phyloP scores from a whole-genome alignment of 2,888 invertebrate genomes.

The Hymenopus coronatus region DNA sequence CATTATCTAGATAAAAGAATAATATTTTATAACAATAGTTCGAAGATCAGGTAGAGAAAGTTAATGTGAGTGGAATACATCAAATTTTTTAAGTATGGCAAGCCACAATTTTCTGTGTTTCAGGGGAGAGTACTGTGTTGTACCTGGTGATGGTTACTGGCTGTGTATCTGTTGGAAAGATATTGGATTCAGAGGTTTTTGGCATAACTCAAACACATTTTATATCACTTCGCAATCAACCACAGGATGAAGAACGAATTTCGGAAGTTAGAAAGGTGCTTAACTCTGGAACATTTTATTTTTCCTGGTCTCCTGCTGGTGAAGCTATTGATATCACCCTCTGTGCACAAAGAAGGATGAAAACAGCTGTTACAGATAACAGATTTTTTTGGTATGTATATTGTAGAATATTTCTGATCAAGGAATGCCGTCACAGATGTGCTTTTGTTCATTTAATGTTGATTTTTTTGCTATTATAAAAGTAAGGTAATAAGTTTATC shows the following conservation, averaged over 20 bases:
- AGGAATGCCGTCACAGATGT: too few species aligned
- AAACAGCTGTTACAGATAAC: constrained; percentile 81
- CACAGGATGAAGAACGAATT: constrained; percentile 58
- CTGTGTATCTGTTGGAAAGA: constrained; percentile 94
- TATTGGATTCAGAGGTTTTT: constrained; percentile 92
- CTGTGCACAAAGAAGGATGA: constrained; percentile 85
- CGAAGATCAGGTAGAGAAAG: too few species aligned
- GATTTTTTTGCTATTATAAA: too few species aligned
- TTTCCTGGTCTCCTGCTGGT: constrained; percentile 71
- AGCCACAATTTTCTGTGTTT: constrained; percentile 22
- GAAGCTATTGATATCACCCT: constrained; percentile 84
- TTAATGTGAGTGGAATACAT: too few species aligned
- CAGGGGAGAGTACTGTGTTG: constrained; percentile 73
- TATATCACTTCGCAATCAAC: constrained; percentile 76
- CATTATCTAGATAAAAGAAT: too few species aligned
- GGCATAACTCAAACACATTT: constrained; percentile 91
- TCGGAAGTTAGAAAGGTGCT: constrained; percentile 77
- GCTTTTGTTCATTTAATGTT: too few species aligned
- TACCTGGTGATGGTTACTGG: constrained; percentile 93
- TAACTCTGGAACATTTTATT: constrained; percentile 98
- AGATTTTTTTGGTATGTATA: constrained; percentile 86
- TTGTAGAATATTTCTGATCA: too few species aligned
- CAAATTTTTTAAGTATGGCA: not conserved
- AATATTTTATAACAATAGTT: too few species aligned
- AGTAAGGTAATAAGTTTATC: too few species aligned